Conservation (phyloP, 2,797 vertebrate species). For the Molossus molossus region DNA sequence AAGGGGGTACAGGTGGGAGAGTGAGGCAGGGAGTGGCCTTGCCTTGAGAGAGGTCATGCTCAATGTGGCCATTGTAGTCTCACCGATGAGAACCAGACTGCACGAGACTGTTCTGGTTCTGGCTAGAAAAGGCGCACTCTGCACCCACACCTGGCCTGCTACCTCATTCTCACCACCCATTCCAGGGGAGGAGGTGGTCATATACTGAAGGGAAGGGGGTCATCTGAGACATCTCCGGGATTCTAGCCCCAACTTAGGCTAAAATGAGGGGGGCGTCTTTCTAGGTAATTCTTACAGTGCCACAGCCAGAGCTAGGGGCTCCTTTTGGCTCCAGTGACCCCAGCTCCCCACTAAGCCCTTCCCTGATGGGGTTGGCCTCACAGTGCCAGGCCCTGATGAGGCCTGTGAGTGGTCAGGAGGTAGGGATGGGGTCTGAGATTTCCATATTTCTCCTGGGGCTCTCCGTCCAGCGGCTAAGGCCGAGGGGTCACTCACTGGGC, state of each 20-base stretch:
- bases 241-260: slow-evolving; percentile 33
- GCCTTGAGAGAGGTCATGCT: slow-evolving; percentile 31
- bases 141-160: background rate
- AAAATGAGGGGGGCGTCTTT: background rate
- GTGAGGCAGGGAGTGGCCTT: slow-evolving; percentile 42
- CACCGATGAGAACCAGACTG: background rate
- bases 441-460: slow-evolving; percentile 26
- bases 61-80: background rate
- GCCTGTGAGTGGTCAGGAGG: background rate
- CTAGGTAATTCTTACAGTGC: background rate
- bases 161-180: background rate
- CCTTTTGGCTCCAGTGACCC: background rate
- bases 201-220: background rate
- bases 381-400: background rate
- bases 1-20: background rate
- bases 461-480: slow-evolving; percentile 64
- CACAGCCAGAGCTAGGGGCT: background rate
- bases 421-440: background rate
- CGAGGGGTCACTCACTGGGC: slow-evolving; percentile 95
- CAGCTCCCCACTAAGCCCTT: background rate
- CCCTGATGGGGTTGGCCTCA: background rate
- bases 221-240: slow-evolving; percentile 45
- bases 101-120: background rate
- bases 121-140: background rate
- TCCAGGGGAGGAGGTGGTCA: background rate